Evolutionary conservation across 2,888 invertebrate species (phyloP).

Genomic region (Morpho helenor): DNA sequence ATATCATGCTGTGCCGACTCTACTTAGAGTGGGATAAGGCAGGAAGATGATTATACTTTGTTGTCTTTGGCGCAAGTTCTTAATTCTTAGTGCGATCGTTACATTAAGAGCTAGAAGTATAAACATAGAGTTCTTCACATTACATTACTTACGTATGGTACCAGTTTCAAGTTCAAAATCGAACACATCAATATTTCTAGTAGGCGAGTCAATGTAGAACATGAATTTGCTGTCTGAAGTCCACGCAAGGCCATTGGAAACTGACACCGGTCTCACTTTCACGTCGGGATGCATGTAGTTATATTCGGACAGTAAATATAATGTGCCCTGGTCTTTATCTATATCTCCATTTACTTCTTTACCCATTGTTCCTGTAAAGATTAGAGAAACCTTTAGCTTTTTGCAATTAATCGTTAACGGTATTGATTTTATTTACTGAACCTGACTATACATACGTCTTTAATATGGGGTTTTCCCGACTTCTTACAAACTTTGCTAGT

Average conservation of each 20-base stretch:
- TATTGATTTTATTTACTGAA: too few species aligned
- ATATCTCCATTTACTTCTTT: constrained; percentile 67
- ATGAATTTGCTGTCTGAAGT: constrained; percentile 83
- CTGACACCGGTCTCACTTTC: constrained; percentile 72
- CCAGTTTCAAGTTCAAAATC: constrained; percentile 82
- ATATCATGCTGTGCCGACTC: too few species aligned
- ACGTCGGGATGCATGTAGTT: constrained; percentile 49
- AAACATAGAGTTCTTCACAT: too few species aligned
- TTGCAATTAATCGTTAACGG: too few species aligned
- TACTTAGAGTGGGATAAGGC: too few species aligned
- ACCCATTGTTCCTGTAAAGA: constrained; percentile 80
- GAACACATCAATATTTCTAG: constrained; percentile 82
- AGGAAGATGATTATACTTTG: too few species aligned
- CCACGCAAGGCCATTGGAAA: constrained; percentile 92
- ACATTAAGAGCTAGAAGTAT: too few species aligned
- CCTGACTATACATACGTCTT: too few species aligned
- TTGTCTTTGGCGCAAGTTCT: too few species aligned
- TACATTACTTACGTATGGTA: constrained; percentile 76
- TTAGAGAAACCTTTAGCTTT: background rate
- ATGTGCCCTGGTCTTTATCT: constrained; percentile 73
- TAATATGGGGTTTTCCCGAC: too few species aligned
- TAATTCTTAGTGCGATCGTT: too few species aligned
- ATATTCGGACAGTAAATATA: constrained; percentile 77
- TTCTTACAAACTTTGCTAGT: too few species aligned
- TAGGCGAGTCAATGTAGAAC: constrained; percentile 88